Conservation (phyloP, 1,140 invertebrate genomes). For the Eriocheir sinensis region DNA sequence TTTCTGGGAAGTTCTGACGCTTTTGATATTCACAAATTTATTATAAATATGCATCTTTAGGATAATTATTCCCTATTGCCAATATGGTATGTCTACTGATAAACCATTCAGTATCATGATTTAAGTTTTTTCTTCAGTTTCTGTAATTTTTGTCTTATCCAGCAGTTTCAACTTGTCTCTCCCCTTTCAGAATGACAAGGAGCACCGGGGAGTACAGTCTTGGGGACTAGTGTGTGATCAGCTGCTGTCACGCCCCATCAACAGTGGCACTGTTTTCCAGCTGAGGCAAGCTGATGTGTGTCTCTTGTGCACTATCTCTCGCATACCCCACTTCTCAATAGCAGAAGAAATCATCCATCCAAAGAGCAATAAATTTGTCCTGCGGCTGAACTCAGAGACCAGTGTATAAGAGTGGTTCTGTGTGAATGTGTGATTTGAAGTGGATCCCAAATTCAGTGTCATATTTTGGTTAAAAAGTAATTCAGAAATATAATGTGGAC, state of each 20-base stretch:
- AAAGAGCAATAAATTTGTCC: conserved; percentile 96
- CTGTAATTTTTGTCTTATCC: too few relatives aligned
- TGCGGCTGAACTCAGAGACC: conserved; percentile 97
- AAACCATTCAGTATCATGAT: too few relatives aligned
- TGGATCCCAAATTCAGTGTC: not conserved
- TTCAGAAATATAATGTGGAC: not conserved
- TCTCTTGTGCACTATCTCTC: conserved; percentile 91
- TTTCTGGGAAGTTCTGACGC: too few relatives aligned
- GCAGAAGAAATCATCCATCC: conserved; percentile 97
- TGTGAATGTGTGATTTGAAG: not conserved
- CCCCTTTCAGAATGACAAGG: conserved; percentile 82
- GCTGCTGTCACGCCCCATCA: conserved; percentile 90
- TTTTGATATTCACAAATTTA: too few relatives aligned
- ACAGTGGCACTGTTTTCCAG: conserved; percentile 92
- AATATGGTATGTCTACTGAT: too few relatives aligned
- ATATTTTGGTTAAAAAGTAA: not conserved
- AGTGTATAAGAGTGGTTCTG: conserved; percentile 87
- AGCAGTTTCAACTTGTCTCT: not conserved
- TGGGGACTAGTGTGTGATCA: conserved; percentile 97
- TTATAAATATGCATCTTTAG: too few relatives aligned
- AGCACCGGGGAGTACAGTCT: conserved; percentile 89
- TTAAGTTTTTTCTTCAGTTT: too few relatives aligned
- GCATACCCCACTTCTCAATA: conserved; percentile 95
- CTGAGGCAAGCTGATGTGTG: conserved; percentile 96
- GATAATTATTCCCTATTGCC: too few relatives aligned